Conservation (phyloP, 2,888 invertebrate species). For the Papilio protenor region DNA sequence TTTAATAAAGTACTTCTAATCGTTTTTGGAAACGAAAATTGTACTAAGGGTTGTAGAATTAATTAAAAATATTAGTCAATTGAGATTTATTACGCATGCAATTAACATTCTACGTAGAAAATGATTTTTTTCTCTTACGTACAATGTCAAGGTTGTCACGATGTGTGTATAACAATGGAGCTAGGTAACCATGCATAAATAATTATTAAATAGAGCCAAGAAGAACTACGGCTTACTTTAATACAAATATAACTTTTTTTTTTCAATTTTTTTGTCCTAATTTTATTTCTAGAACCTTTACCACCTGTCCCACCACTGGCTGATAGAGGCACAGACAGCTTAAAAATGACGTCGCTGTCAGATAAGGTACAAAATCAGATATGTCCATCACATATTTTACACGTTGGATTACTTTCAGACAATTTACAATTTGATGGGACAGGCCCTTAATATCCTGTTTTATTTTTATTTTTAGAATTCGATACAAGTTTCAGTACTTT, state of each 20-base stretch:
- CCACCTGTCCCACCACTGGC: too few species aligned
- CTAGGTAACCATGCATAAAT: constrained; percentile 36
- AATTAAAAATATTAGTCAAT: not conserved
- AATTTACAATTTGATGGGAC: too few species aligned
- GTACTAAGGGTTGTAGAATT: not conserved
- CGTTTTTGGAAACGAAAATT: too few species aligned
- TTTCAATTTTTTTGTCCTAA: too few species aligned
- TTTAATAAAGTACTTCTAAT: too few species aligned
- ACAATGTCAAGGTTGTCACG: constrained; percentile 31
- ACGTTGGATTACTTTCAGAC: too few species aligned
- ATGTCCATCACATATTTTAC: too few species aligned
- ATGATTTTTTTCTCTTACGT: not conserved
- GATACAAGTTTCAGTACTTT: not conserved
- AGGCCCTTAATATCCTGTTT: too few species aligned
- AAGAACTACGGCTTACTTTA: not conserved
- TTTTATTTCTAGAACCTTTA: too few species aligned
- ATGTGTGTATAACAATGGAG: constrained; percentile 30
- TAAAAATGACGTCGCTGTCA: too few species aligned
- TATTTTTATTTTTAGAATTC: not conserved
- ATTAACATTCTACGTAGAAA: not conserved
- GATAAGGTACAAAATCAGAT: too few species aligned
- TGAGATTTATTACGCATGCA: not conserved
- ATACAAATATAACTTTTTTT: not conserved
- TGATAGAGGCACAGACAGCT: too few species aligned
- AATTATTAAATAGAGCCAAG: not conserved